These are phyloP conservation scores for Fabriciana adippe DNA, from an alignment of 2,888 invertebrate genomes.

Conservation along the genomic window DNA sequence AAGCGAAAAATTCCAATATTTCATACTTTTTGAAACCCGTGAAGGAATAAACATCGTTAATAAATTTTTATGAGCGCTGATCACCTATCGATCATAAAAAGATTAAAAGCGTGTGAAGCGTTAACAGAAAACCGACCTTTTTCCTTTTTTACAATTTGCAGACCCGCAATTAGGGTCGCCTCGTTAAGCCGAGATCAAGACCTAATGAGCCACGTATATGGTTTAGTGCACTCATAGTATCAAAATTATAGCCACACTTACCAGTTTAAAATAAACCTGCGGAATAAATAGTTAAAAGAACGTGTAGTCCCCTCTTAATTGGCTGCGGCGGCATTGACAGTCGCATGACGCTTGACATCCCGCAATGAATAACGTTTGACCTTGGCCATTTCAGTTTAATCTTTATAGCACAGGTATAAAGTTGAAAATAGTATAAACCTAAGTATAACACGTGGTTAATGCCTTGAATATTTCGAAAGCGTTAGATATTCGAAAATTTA, in stretches of 20 bases:
- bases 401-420: slow-evolving; percentile 43
- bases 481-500: slow-evolving; percentile 58
- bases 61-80: slow-evolving; percentile 14
- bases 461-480: slow-evolving; percentile 43
- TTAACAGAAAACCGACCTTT: slow-evolving; percentile 28
- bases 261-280: slow-evolving; percentile 50
- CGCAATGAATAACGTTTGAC: slow-evolving; percentile 53
- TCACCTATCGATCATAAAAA: slow-evolving; percentile 11
- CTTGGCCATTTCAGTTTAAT: slow-evolving; percentile 43
- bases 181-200: slow-evolving; percentile 75
- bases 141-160: slow-evolving; percentile 38
- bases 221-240: slow-evolving; percentile 63
- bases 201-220: slow-evolving; percentile 77
- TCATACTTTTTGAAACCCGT: background rate
- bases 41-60: background rate
- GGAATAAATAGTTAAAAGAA: slow-evolving; percentile 5
- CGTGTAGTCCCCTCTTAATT: slow-evolving; percentile 44
- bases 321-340: slow-evolving; percentile 54
- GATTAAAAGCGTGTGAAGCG: slow-evolving; percentile 22
- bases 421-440: slow-evolving; percentile 36
- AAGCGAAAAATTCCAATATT: background rate
- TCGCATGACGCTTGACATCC: slow-evolving; percentile 60
- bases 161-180: slow-evolving; percentile 70
- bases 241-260: slow-evolving; percentile 60
- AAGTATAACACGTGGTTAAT: slow-evolving; percentile 34